Evolutionary conservation across 2,797 vertebrate genomes (phyloP).

Genomic region (Poeciliopsis gracilis): DNA sequence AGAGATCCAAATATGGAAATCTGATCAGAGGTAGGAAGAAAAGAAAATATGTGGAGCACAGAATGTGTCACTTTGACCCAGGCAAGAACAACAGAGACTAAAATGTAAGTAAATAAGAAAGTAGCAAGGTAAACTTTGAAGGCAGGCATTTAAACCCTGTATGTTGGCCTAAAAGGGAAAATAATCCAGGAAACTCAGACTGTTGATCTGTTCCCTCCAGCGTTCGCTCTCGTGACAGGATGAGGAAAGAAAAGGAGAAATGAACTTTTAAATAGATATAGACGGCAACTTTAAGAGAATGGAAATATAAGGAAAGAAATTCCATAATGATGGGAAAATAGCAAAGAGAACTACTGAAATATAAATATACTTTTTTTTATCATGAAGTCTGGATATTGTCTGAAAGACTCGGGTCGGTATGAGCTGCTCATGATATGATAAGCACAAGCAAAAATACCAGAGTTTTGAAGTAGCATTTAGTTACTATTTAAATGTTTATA

Average conservation of each 20-base stretch:
- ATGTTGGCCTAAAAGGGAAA: constrained; percentile 15
- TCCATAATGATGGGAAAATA: constrained; percentile 30
- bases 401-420: neutral
- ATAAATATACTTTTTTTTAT: constrained; percentile 10
- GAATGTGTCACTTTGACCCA: constrained; percentile 71
- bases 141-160: constrained; percentile 14
- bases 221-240: constrained; percentile 17
- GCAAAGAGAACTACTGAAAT: constrained; percentile 24
- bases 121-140: constrained; percentile 6
- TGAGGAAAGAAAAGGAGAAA: constrained; percentile 25
- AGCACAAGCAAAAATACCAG: neutral
- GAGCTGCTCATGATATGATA: neutral
- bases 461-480: neutral
- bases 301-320: constrained; percentile 29
- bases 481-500: neutral
- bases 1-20: constrained; percentile 77
- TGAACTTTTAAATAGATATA: neutral
- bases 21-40: constrained; percentile 56
- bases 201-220: constrained; percentile 22
- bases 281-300: constrained; percentile 38
- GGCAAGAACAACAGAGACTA: constrained; percentile 42
- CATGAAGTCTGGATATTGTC: neutral
- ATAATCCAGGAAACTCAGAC: constrained; percentile 5
- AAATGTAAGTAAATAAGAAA: constrained; percentile 51
- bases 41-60: constrained; percentile 56